These are phyloP conservation scores for Brachyhypopomus occidentalis DNA, from an alignment of 2,113 vertebrate species.

Conservation along the genomic window DNA sequence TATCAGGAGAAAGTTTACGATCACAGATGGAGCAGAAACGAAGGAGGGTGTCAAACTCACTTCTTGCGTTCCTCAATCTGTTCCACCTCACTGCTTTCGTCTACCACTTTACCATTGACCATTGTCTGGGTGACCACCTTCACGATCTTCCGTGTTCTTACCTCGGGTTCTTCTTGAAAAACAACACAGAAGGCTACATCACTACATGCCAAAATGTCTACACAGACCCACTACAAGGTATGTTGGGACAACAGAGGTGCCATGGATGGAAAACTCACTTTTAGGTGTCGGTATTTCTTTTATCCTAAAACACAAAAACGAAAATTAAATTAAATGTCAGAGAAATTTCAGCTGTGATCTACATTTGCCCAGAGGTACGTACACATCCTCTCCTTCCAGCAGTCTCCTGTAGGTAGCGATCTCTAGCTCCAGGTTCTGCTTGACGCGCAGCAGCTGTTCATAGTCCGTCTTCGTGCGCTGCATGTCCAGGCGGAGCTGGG, in stretches of 20 bases:
- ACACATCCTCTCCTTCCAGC: conserved; percentile 79
- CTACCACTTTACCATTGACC: conserved; percentile 78
- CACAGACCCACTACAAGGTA: too few species aligned
- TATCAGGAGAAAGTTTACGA: background rate
- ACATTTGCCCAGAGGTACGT: conserved; percentile 44
- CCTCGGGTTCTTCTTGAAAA: conserved; percentile 73
- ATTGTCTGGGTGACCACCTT: conserved; percentile 81
- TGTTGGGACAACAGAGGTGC: background rate
- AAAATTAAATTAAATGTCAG: background rate
- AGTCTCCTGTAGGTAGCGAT: conserved; percentile 80
- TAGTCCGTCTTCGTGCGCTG: conserved; percentile 77
- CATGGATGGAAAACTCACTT: conserved; percentile 67
- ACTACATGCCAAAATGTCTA: background rate
- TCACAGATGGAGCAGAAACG: background rate
- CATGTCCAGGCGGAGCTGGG: conserved; percentile 76
- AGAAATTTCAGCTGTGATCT: background rate
- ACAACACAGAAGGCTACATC: conserved; percentile 1
- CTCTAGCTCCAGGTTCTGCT: conserved; percentile 81
- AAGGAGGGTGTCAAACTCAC: conserved; percentile 56
- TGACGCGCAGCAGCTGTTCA: conserved; percentile 77
- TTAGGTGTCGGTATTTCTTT: conserved; percentile 71
- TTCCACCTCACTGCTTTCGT: conserved; percentile 78
- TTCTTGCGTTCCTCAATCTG: conserved; percentile 76
- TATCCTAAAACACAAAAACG: conserved; percentile 62
- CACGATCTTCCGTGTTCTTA: conserved; percentile 79